Evolutionary conservation across 2,113 vertebrate genomes (phyloP).

Genomic region (Upupa epops): DNA sequence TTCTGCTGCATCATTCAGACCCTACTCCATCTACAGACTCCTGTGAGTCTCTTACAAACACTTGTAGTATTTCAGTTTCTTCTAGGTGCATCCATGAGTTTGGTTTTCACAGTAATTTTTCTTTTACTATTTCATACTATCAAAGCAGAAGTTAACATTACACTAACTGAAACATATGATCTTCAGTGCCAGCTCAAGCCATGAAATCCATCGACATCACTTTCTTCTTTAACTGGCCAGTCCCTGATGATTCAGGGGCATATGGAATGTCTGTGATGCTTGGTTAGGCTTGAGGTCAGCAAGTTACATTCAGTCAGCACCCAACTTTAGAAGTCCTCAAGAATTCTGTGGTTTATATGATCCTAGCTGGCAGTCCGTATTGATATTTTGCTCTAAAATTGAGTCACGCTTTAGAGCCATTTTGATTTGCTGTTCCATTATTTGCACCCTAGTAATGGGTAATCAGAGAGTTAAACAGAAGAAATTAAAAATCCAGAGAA

Average conservation of each 20-base stretch:
- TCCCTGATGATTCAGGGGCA: not conserved
- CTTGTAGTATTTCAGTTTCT: not conserved
- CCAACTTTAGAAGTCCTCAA: not conserved
- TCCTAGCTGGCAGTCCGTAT: not conserved
- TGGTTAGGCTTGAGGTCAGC: not conserved
- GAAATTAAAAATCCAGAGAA: not conserved
- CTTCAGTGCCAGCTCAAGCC: not conserved
- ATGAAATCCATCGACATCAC: not conserved
- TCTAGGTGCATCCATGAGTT: not conserved
- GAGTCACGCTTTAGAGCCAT: not conserved
- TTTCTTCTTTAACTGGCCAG: not conserved
- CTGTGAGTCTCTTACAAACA: fast-evolving
- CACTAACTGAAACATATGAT: not conserved
- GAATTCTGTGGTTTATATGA: not conserved
- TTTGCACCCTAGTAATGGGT: not conserved
- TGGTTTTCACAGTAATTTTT: not conserved
- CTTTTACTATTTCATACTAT: not conserved
- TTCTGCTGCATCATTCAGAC: not conserved
- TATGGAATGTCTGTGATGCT: not conserved
- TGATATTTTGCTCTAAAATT: not conserved
- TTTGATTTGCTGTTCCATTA: not conserved
- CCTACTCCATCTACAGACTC: not conserved
- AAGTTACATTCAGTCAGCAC: not conserved
- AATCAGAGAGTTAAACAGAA: not conserved
- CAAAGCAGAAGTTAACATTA: not conserved